A percentile compares a stretch with the other conserved stretches of the same genome.
Conservation (phyloP, 1,140 invertebrate species). For the Penaeus japonicus region DNA sequence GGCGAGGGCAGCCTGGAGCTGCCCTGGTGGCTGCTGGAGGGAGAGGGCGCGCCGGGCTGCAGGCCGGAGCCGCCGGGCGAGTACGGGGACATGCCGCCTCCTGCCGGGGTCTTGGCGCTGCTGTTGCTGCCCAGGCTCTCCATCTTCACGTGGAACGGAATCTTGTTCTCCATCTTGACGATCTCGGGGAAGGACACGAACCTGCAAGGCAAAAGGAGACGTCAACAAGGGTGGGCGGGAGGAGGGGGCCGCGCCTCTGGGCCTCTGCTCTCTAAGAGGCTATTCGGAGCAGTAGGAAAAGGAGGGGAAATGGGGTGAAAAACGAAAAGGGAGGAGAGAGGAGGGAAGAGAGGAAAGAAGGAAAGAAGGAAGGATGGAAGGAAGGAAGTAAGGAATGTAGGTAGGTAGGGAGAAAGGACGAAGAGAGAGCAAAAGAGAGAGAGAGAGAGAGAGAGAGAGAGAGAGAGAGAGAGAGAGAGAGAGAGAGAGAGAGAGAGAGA, state of each 20-base stretch:
- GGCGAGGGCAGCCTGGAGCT: constrained; percentile 36
- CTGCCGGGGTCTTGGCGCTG: neutral
- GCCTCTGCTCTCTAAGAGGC: too few relatives aligned
- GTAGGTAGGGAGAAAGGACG: too few relatives aligned
- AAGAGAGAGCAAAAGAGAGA: neutral
- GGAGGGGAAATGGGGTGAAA: neutral
- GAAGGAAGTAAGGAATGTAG: too few relatives aligned
- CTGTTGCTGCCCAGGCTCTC: constrained; percentile 62
- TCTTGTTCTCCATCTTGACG: constrained; percentile 69
- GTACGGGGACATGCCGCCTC: constrained; percentile 52
- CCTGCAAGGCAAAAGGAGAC: constrained; percentile 58
- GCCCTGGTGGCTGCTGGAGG: constrained; percentile 14
- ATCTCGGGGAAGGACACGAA: constrained; percentile 70
- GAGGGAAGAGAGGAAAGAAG: neutral
- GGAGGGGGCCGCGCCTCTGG: too few relatives aligned
- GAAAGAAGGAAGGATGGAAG: neutral
- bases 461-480: neutral
- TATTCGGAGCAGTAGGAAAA: neutral
- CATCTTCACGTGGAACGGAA: constrained; percentile 69
- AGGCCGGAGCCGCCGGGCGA: constrained; percentile 36
- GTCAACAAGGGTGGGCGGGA: neutral
- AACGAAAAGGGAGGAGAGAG: neutral
- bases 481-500: neutral
- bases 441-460: neutral
- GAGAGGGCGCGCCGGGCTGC: constrained; percentile 26